phyloP scores from a whole-genome alignment of 2,797 vertebrate species.

The Gallinago nigripennis region DNA sequence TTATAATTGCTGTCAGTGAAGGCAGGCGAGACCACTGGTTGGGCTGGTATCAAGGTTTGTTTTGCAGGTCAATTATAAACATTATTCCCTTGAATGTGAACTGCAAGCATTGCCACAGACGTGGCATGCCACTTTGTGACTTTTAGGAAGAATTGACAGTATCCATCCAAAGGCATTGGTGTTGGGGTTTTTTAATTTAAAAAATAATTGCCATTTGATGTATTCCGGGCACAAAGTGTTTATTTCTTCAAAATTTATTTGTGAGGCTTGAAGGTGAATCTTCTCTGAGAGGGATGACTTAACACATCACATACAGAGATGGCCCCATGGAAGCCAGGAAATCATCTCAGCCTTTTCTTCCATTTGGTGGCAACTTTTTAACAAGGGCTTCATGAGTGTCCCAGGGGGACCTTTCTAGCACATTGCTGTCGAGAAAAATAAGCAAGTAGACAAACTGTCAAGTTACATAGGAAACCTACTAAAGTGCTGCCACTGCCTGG shows the following conservation, averaged over 20 bases:
- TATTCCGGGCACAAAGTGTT: not conserved
- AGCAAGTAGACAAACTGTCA: not conserved
- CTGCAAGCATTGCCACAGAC: not conserved
- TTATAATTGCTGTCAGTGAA: not conserved
- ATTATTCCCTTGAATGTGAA: not conserved
- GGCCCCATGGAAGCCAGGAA: not conserved
- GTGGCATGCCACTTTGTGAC: not conserved
- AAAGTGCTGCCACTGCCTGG: not conserved
- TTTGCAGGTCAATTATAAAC: not conserved
- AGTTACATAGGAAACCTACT: not conserved
- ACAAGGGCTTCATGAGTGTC: not conserved
- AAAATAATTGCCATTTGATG: not conserved
- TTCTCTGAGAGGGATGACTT: not conserved
- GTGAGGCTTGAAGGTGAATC: not conserved
- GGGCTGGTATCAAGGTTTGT: not conserved
- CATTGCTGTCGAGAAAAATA: not conserved
- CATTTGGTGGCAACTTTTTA: not conserved
- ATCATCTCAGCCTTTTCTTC: not conserved
- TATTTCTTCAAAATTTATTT: not conserved
- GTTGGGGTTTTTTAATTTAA: not conserved
- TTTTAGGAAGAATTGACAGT: not conserved
- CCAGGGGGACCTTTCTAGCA: not conserved
- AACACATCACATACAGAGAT: not conserved
- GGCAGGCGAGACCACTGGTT: not conserved
- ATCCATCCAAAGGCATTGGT: not conserved